phyloP scores from a whole-genome alignment of 2,797 vertebrate species.

The Anas georgica region DNA sequence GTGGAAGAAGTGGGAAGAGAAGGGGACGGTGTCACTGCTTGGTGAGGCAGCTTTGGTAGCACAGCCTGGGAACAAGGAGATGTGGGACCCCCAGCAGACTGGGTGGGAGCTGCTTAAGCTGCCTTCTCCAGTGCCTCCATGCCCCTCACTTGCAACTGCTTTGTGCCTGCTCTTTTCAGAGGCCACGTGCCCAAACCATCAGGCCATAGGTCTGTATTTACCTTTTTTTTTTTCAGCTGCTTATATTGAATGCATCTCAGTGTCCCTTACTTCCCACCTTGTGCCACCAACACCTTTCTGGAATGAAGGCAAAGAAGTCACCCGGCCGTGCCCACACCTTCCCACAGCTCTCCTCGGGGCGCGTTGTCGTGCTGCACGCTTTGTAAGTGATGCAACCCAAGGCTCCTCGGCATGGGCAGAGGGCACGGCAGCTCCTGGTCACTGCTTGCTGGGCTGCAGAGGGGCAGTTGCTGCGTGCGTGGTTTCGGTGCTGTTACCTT shows the following conservation, averaged over 20 bases:
- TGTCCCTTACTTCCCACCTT: background rate
- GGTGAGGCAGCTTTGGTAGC: background rate
- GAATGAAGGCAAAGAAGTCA: accelerated
- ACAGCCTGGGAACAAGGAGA: background rate
- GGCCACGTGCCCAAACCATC: background rate
- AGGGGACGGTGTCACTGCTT: background rate
- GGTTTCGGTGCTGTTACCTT: background rate
- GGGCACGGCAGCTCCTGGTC: background rate
- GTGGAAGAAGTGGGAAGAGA: background rate
- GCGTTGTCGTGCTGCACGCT: accelerated
- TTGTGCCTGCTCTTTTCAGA: background rate
- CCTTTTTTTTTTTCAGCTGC: background rate
- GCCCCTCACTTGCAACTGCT: background rate
- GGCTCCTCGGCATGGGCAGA: accelerated
- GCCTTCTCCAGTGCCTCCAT: background rate
- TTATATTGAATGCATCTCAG: accelerated
- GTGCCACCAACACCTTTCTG: background rate
- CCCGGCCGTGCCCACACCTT: accelerated
- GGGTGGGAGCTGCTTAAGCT: background rate
- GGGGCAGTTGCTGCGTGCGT: background rate
- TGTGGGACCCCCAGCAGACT: background rate
- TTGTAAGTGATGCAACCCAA: background rate
- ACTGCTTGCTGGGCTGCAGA: background rate
- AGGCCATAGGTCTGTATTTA: background rate
- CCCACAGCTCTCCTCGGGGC: background rate